Evolutionary conservation across 2,888 invertebrate genomes (phyloP), one percentile per base, ranked within the genome.

Genomic region (Hirtodrosophila alboralis): DNA sequence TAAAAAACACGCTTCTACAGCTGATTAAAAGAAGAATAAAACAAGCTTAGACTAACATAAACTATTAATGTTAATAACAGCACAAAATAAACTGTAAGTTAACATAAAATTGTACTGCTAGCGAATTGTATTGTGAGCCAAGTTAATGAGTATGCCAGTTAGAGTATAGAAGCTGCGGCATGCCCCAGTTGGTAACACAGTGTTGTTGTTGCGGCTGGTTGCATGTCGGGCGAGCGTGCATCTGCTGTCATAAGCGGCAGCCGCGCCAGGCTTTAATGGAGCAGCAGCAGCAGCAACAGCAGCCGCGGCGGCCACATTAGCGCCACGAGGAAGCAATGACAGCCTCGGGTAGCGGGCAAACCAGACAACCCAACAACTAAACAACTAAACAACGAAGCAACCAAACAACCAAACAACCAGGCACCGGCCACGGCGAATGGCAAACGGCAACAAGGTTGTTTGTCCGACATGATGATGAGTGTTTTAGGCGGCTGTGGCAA

Each of bases 391-490:
- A 34, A 16, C 51, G 26, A 9, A 59, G 7, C 61, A 48, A 10
- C 65, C 54, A 34, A 37, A 57, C 34, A 37, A 34, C 38, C 41
- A 36, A 60, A 21, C 37, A 64, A 31, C 38, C 27, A 44, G 33
- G 60, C 77, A 64, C 48, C 56, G 59, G 56, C 54, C 52, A 63
- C 64, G 49, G 59, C 54, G 60, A 77, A 64, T 68, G 70, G 67
- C 62, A 64, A 64, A 74, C 69, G 75, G 76, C 76, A 80, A 84
- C 84, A 80, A 80, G 84, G 83, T 81, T 81, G 84, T 84, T 81
- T 81, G 80, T 81, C 78, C 84, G 80, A 81, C 80, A 81, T 81
- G 84, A 81, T 81, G 84, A 84, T 81, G 80, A 81, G 80, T 81
- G 84, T 84, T 80, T 84, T 67, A 84, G 81, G 75, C 81, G 78